Evolutionary conservation across 1,140 invertebrate species (phyloP), one percentile per base, ranked within the genome.

Genomic region (Trichonephila inaurata): DNA sequence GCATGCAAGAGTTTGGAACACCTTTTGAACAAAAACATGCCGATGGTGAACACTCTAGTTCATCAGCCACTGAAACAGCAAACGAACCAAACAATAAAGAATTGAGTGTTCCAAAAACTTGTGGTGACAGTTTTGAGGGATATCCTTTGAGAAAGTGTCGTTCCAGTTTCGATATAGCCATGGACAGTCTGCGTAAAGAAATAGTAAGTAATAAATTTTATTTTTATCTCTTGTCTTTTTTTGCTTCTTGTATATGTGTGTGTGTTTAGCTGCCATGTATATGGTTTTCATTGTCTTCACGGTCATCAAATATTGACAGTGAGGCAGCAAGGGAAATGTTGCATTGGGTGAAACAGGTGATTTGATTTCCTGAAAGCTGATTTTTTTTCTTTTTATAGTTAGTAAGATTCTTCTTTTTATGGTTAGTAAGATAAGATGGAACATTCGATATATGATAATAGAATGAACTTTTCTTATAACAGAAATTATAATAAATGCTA

Each of bases 141-240:
- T 94, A 60, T 28, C 93, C 93, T 10, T 33, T 94, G 16, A 94
- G 93, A 19, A 94, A 94, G 88, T 94, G 93, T 62, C 58, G 91
- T 21, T 94, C 90, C 7, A 94, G 90, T 58, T 90, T 94, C 21
- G 94, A 94, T 89, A 5, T 94, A 6, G 94, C 94, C 1, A 94
- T 94, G 94, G 86, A 94, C 40, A 92, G 91, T 21, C 40, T 94
- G 4, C 24, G 94, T n/a, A 90, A 92, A 77, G 94, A 94, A 90
- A 94, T 94, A 62, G 94, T 94, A 90, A 94, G 94, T 94, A 21
- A 1, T 21, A 16, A 19, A 24, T 86, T 24, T 92, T 61, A 5
- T 81, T 81, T 28, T 60, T 64, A 18, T 24, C 6, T 86, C 40
- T 40, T 40, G 2, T 4, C 33, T 40, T 40, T 62, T 51, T 66